Percentiles rank a stretch among this genome's conserved stretches.
Conservation (phyloP, 2,888 invertebrate genomes). For the Cosmopolites sordidus region DNA sequence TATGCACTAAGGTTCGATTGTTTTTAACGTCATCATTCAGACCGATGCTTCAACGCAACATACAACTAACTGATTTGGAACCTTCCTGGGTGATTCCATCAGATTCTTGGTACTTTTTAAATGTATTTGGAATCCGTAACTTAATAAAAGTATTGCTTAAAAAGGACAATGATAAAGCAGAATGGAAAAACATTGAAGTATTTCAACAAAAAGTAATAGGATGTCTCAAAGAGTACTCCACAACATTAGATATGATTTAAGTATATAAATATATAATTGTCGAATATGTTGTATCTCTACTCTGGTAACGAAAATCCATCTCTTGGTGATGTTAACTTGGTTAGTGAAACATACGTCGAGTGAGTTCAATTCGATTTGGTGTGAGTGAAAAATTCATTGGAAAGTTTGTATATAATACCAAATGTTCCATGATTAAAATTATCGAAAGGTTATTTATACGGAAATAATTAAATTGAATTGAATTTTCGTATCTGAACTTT, state of each 20-base stretch:
- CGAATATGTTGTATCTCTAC: no score
- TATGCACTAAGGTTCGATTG: constrained; percentile 22
- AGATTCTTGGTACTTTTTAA: constrained; percentile 20
- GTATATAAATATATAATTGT: no score
- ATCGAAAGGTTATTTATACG: no score
- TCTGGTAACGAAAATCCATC: no score
- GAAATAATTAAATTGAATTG: no score
- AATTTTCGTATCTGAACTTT: no score
- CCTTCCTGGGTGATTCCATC: constrained; percentile 23
- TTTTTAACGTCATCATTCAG: constrained; percentile 16
- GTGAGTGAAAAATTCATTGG: no score
- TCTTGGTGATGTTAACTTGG: no score
- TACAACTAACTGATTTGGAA: constrained; percentile 11
- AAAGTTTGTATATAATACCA: no score
- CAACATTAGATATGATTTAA: constrained; percentile 10
- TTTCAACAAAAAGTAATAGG: neutral
- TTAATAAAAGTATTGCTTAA: constrained; percentile 13
- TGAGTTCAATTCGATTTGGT: no score
- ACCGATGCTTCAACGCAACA: constrained; percentile 20
- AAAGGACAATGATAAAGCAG: constrained; percentile 2
- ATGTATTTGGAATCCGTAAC: constrained; percentile 17
- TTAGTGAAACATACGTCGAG: no score
- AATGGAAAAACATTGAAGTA: neutral
- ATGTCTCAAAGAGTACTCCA: constrained; percentile 10
- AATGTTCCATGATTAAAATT: no score